Base-by-base conservation (phyloP, 2,888 invertebrate species). In the Chrysolina oricalcia region DNA sequence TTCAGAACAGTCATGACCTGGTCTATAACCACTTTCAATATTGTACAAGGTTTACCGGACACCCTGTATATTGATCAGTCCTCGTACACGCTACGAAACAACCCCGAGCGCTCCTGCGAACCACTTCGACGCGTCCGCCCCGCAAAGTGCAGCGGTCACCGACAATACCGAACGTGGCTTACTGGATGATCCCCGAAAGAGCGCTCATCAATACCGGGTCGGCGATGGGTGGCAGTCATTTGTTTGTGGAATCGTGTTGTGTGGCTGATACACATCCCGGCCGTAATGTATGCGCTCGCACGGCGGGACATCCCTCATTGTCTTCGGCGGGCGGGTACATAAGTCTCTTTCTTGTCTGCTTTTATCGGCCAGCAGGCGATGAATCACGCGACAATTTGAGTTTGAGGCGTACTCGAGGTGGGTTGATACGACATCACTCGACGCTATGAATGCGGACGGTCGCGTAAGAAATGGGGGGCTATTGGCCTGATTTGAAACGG, bases 281-380 rank as follows among this genome's bases (percentile, higher is more conserved):
- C 65, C 48, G 40, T 77, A 78, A 78, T 81, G 75, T 79, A 79
- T 81, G 77, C 77, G 43, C 62, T 70, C 53, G 70, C 81, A 80
- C 81, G 81, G 70, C 74, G 68, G 77, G 79, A 76, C 74, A 80
- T 81, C 76, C 46, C 75, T 80, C 81, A 81, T 79, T 78, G 81
- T 81, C 81, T 80, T 79, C 73, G 62, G 50, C 70, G 64, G 70
- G 65, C 70, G 53, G 53, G n/a, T 40, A 63, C 48, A 66, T 46
- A 46, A 66, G 19, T 66, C n/a, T 66, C 67, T 46, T 48, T 67
- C 23, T 48, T 27, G 72, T 62, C 76, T 74, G 73, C 70, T 69
- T 78, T 79, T 78, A 76, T 78, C 77, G 53, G 50, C 27, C 67
- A 27, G 35, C 11, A 66, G 66, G 66, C 69, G 21, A 74, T 76